phyloP scores from a whole-genome alignment of 2,888 invertebrate species.

The Orthosia incerta region DNA sequence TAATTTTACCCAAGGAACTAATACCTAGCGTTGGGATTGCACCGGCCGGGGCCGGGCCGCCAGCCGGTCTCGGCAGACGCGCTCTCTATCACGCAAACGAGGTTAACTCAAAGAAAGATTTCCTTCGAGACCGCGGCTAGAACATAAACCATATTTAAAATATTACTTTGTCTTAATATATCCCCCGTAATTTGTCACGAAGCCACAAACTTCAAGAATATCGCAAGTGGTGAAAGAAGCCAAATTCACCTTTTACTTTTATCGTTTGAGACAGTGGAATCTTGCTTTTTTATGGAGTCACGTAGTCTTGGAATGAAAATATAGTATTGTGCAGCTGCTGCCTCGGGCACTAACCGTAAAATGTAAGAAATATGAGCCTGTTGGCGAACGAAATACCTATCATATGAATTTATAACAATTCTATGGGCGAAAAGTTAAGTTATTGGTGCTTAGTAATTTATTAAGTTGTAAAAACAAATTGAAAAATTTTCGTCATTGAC shows the following conservation, averaged over 20 bases:
- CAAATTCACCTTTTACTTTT: slow-evolving; percentile 50
- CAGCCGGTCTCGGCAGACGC: slow-evolving; percentile 39
- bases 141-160: slow-evolving; percentile 56
- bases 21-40: slow-evolving; percentile 26
- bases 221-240: slow-evolving; percentile 22
- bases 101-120: slow-evolving; percentile 65
- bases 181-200: slow-evolving; percentile 42
- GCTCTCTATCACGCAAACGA: slow-evolving; percentile 67
- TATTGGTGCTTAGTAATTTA: background rate
- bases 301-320: slow-evolving; percentile 49
- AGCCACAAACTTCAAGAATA: slow-evolving; percentile 39
- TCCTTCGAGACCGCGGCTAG: slow-evolving; percentile 65
- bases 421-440: slow-evolving; percentile 2
- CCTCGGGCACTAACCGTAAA: slow-evolving; percentile 42
- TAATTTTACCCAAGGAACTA: slow-evolving; percentile 33
- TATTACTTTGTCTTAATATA: slow-evolving; percentile 41
- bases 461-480: slow-evolving; percentile 5
- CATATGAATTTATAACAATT: slow-evolving; percentile 2
- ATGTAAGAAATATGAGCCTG: slow-evolving; percentile 42
- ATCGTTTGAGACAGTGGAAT: slow-evolving; percentile 39
- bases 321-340: slow-evolving; percentile 49
- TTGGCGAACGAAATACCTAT: slow-evolving; percentile 26
- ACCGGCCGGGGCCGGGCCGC: slow-evolving; percentile 10
- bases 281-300: slow-evolving; percentile 47
- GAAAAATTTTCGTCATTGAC: background rate